Percentiles rank a stretch among this genome's conserved stretches.
Evolutionary conservation across 2,113 vertebrate species (phyloP).

Genomic region (Gobio gobio): DNA sequence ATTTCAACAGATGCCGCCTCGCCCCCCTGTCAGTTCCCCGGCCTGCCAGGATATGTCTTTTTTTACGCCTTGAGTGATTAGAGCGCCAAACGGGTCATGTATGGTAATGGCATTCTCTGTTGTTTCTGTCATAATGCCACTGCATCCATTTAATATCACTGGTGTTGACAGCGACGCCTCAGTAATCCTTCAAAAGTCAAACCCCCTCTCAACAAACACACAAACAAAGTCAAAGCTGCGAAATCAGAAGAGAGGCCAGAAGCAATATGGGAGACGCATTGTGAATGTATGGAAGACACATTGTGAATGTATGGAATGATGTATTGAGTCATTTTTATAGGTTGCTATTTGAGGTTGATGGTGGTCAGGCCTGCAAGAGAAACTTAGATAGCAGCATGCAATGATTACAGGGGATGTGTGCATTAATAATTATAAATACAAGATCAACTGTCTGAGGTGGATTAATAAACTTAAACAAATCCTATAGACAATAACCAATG

Average conservation of each 20-base stretch:
- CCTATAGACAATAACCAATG: too few relatives aligned
- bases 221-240: neutral
- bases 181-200: conserved; percentile 44
- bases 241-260: neutral
- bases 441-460: too few relatives aligned
- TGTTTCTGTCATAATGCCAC: conserved; percentile 60
- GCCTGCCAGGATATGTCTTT: conserved; percentile 16
- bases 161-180: conserved; percentile 58
- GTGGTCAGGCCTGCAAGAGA: neutral
- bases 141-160: conserved; percentile 60
- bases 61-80: conserved; percentile 17
- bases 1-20: neutral
- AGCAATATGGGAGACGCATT: neutral
- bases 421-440: too few relatives aligned
- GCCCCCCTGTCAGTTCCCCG: neutral
- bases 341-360: neutral
- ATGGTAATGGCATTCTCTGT: conserved; percentile 47
- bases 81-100: conserved; percentile 31
- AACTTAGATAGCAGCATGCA: neutral
- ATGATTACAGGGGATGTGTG: too few relatives aligned
- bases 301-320: neutral
- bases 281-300: neutral
- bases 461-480: too few relatives aligned
- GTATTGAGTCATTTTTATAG: neutral
- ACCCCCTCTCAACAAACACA: neutral